Evolutionary conservation across 1,140 invertebrate species (phyloP).

Genomic region (Ooceraea biroi): DNA sequence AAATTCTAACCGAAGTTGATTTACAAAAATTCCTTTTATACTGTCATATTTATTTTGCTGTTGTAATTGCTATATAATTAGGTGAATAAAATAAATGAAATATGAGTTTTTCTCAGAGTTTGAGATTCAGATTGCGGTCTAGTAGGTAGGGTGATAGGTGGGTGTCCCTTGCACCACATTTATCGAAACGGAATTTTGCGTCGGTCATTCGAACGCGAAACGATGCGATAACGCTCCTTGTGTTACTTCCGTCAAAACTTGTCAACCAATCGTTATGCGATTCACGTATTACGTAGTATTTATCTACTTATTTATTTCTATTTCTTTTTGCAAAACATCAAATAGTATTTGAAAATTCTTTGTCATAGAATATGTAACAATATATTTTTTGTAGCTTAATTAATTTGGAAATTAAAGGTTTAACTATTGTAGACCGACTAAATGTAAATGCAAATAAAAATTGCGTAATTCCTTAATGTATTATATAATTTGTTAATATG

Average conservation of each 20-base stretch:
- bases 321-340: too few species aligned
- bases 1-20: not conserved
- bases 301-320: not conserved
- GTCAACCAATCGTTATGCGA: not conserved
- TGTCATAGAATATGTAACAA: too few species aligned
- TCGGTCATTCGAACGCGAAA: not conserved
- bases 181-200: conserved; percentile 14
- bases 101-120: not conserved
- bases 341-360: too few species aligned
- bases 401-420: too few species aligned
- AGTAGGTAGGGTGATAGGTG: not conserved
- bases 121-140: not conserved
- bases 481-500: not conserved
- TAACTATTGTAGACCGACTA: too few species aligned
- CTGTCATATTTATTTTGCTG: not conserved
- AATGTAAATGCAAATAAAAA: too few species aligned
- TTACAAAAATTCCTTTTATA: not conserved
- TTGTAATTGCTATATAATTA: not conserved
- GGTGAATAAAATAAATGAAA: not conserved
- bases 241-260: not conserved
- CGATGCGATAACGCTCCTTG: not conserved
- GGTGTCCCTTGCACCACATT: not conserved
- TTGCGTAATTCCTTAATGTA: too few species aligned
- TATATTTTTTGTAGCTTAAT: too few species aligned
- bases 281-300: not conserved